Base-by-base conservation (phyloP, 2,113 vertebrate genomes). In the Malurus elegans region DNA sequence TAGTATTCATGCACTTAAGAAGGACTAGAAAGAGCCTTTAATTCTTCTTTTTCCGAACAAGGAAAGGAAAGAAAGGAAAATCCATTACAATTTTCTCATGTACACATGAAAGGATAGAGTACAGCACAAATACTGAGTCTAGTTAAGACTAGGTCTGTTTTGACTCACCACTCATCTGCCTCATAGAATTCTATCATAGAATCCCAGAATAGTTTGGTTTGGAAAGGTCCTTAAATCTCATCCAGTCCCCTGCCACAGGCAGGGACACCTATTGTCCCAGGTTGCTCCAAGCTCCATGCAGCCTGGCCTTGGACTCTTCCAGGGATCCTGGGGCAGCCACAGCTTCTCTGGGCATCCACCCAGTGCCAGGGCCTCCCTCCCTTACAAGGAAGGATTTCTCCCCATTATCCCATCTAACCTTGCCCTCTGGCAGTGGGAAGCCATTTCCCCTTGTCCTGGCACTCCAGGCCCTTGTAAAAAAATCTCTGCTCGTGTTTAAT, bases 371-470 rank as follows among this genome's bases (percentile, higher is more conserved):
- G 69, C n/a, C 44, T 16, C 0, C 4, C 32, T 12, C 16, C 7
- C 53, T 89, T 6, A 0, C 28, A 40, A 10, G 38, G 32, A 45
- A 4, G 2, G 2, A 53, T 54, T 67, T 3, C 47, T 2, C n/a
- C 15, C 53, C 47, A 53, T 0, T 12, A 8, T 14, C 38, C 51
- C n/a, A 40, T 25, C 78, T 1, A 2, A 0, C n/a, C 19, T 24
- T 60, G 17, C 18, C 19, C 38, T 34, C 29, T 67, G 54, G 70
- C 70, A 61, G 5, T 25, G 47, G 25, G 54, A n/a, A 81, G 29
- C 45, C 61, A 31, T 47, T 67, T 9, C 74, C 36, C 20, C n/a
- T 29, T 31, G 19, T 31, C 70, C 47, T 60, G 53, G 12, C 47
- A 29, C 70, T 61, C 18, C 56, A 78, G 17, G 18, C 25, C 14